Percentiles rank a stretch among this genome's conserved stretches.
Conservation (phyloP, 2,888 invertebrate genomes). For the Sphaeridia pumilis region DNA sequence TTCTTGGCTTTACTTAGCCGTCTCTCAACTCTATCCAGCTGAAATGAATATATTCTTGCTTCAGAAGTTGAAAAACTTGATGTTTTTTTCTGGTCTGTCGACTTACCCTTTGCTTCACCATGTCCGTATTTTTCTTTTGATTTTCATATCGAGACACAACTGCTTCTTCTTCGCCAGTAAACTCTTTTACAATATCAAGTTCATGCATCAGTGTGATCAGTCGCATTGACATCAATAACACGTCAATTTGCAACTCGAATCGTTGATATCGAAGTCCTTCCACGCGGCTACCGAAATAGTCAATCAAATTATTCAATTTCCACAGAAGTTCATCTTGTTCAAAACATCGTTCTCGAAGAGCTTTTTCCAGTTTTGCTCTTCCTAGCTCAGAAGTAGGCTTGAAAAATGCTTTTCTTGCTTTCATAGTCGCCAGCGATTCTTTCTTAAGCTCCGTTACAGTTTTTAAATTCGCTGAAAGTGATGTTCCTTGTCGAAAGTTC, state of each 20-base stretch:
- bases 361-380: constrained; percentile 16
- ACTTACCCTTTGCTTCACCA: constrained; percentile 21
- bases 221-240: constrained; percentile 45
- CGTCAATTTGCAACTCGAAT: constrained; percentile 48
- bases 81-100: background rate
- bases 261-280: constrained; percentile 48
- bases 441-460: too few relatives aligned
- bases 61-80: background rate
- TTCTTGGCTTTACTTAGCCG: constrained; percentile 45
- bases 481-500: background rate
- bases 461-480: too few relatives aligned
- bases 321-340: constrained; percentile 52
- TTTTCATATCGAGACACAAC: constrained; percentile 46
- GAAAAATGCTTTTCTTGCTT: constrained; percentile 28
- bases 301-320: constrained; percentile 49
- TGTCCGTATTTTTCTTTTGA: constrained; percentile 25
- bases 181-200: constrained; percentile 58
- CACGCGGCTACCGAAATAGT: constrained; percentile 55
- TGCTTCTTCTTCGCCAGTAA: constrained; percentile 56
- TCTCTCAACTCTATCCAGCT: constrained; percentile 38
- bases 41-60: background rate
- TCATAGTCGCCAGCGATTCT: constrained; percentile 20
- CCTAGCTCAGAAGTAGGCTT: constrained; percentile 21
- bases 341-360: constrained; percentile 34
- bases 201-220: constrained; percentile 60